Base-by-base conservation (phyloP, 2,888 invertebrate genomes). In the Habroteleia sp. region DNA sequence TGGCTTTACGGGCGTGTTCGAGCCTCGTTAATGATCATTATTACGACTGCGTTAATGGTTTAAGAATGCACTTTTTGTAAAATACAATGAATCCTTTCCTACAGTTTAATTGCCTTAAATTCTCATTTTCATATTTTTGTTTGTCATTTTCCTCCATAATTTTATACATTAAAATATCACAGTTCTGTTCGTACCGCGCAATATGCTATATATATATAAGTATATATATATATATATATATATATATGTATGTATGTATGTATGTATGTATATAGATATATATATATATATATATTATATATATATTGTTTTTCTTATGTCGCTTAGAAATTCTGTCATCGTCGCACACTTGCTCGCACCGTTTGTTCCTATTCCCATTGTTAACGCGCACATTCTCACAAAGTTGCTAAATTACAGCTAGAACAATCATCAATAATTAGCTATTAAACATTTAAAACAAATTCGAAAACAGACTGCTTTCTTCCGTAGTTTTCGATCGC, bases 91-190 rank as follows among this genome's bases (percentile, higher is more conserved):
- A 83, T 82, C 83, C 80, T 80, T 79, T 78, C 76, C 79, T 80
- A 82, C 78, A 79, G 68, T 79, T n/a, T 77, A 72, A 83, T 83
- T 78, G 77, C 79, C 79, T 79, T 81, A 77, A 79, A 69, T 80
- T 80, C n/a, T n/a, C 74, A 77, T 81, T 77, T 77, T 77, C 79
- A 63, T 81, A 77, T 77, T 50, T 69, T 69, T 63, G 54, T 65
- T 73, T 77, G 74, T 72, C 80, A 71, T 80, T 77, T 74, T 76
- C 58, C 77, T 52, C 76, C 79, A 75, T 78, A 78, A 80, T 77
- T 84, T 87, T 87, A 87, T 87, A 87, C 85, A 87, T 83, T 87
- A 87, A 87, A 87, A 88, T 88, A 88, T 88, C 88, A 88, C 88
- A 88, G 88, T 87, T 88, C 85, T 88, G 87, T 88, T 87, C 88